phyloP scores from a whole-genome alignment of 2,113 vertebrate species.

The Elanoides forficatus region DNA sequence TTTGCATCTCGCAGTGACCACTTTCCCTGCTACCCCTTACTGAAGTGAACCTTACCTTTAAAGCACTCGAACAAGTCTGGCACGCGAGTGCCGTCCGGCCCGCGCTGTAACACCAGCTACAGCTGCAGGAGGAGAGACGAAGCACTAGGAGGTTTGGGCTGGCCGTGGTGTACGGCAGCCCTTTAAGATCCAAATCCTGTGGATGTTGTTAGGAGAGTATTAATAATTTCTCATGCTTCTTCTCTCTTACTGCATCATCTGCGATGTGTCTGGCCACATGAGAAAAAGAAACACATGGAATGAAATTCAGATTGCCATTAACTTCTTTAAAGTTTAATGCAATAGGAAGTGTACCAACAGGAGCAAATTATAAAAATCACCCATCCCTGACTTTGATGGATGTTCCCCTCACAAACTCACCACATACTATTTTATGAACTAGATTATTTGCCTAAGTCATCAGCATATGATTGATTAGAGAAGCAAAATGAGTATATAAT shows the following conservation, averaged over 20 bases:
- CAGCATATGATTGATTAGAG: constrained; percentile 28
- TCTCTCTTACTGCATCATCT: background rate
- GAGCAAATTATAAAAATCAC: constrained; percentile 9
- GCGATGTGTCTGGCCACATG: background rate
- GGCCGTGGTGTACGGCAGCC: background rate
- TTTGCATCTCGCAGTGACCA: background rate
- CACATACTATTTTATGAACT: background rate
- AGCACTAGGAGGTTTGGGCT: background rate
- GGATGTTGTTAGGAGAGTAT: background rate
- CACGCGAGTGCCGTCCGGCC: background rate
- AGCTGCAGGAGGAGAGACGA: background rate
- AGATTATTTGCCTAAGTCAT: constrained; percentile 45
- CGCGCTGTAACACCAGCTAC: background rate
- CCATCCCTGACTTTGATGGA: constrained; percentile 46
- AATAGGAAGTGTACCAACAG: constrained; percentile 1
- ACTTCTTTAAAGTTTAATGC: background rate
- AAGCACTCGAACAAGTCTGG: background rate
- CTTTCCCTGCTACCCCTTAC: background rate
- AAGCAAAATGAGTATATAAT: constrained; percentile 27
- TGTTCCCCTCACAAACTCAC: background rate
- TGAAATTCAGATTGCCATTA: background rate
- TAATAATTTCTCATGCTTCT: background rate
- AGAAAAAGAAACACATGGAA: background rate
- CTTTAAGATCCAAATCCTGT: background rate
- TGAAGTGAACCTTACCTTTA: background rate